Conservation (phyloP, 1,140 invertebrate genomes). For the Bombus picipes region DNA sequence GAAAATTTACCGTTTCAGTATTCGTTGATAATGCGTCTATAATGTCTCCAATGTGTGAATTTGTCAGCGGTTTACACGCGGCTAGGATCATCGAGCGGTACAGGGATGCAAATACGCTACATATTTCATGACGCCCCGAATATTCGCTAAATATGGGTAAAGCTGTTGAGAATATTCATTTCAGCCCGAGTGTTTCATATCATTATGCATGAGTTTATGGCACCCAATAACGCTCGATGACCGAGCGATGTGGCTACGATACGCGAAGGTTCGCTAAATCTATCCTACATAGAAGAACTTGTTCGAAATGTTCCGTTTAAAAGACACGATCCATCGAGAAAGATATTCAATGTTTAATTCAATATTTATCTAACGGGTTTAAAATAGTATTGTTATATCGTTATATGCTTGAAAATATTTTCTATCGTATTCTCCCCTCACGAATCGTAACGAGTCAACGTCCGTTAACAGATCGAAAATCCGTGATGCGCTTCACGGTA, state of each 20-base stretch:
- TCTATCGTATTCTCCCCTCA: background rate
- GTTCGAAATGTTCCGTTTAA: background rate
- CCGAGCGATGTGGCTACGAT: background rate
- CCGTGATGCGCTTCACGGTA: background rate
- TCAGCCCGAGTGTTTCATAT: slow-evolving; percentile 27
- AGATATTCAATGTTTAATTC: background rate
- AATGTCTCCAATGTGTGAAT: slow-evolving; percentile 1
- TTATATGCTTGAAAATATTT: background rate
- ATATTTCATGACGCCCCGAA: slow-evolving; percentile 47
- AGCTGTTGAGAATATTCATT: slow-evolving; percentile 47
- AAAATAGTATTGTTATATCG: background rate
- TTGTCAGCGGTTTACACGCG: slow-evolving; percentile 43
- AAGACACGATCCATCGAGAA: too few relatives aligned
- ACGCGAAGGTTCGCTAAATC: background rate
- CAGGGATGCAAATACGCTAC: slow-evolving; percentile 39
- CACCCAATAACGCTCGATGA: slow-evolving; percentile 9
- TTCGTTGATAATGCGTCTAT: slow-evolving; percentile 15
- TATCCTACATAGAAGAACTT: too few relatives aligned
- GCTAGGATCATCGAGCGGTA: slow-evolving; percentile 29
- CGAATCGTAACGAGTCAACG: background rate
- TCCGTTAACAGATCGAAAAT: background rate
- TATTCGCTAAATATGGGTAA: slow-evolving; percentile 55
- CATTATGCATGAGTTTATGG: slow-evolving; percentile 35
- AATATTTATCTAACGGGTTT: too few relatives aligned
- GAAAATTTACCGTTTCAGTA: background rate